Evolutionary conservation across 2,797 vertebrate species (phyloP).

Genomic region (Artibeus lituratus): DNA sequence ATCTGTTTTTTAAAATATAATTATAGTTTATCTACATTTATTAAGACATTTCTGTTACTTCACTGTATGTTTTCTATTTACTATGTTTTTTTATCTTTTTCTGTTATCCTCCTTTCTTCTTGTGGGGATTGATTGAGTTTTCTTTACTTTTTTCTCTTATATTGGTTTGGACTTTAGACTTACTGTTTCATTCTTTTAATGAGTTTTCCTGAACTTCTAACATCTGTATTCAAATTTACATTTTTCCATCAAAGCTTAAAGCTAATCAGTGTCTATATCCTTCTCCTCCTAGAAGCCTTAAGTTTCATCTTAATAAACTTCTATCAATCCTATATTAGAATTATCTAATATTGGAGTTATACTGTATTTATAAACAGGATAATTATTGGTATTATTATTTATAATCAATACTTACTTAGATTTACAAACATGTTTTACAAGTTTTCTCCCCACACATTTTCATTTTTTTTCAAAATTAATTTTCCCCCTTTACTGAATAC

Average conservation of each 20-base stretch:
- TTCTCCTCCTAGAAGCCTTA: not conserved
- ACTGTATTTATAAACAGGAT: not conserved
- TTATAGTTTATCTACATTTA: constrained; percentile 11
- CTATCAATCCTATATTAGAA: not conserved
- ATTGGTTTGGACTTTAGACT: not conserved
- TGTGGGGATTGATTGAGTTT: not conserved
- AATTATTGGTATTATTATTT: constrained; percentile 32
- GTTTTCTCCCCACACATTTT: not conserved
- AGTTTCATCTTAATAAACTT: not conserved
- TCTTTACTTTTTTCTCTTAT: not conserved
- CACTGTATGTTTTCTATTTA: not conserved
- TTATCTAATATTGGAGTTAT: not conserved
- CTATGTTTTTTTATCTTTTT: not conserved
- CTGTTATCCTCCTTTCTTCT: not conserved
- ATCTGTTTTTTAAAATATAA: not conserved
- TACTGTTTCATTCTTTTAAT: not conserved
- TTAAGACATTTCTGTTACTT: not conserved
- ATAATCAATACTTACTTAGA: not conserved
- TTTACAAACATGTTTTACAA: not conserved
- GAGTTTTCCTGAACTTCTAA: not conserved
- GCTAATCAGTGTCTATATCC: not conserved
- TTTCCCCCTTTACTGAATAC: not conserved
- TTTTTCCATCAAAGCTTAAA: not conserved
- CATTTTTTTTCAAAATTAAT: not conserved
- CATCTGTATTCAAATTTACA: not conserved